Evolutionary conservation across 2,888 invertebrate genomes (phyloP), one percentile per base, ranked within the genome.

Genomic region (Agonum fuliginosum): DNA sequence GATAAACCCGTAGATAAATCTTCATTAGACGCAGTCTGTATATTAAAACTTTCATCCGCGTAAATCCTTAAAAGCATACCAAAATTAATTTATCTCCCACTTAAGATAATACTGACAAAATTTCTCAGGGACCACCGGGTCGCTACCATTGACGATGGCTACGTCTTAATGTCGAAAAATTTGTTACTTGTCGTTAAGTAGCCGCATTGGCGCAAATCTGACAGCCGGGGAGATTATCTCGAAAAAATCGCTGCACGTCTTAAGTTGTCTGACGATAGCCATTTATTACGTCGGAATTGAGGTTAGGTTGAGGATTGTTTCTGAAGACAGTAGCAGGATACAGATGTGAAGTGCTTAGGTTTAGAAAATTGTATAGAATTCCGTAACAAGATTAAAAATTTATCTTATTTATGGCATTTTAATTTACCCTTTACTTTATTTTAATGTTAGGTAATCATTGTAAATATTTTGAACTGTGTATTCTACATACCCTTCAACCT

Each of bases 61-160:
- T 20, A 27, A 51, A 30, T 62, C 58, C 30, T 62, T 62, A 62
- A 62, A 17, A 54, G 58, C 58, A 30, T 62, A 62, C 30, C 58
- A 34, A 62, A 62, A 54, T 54, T 54, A 54, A 54, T 54, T 62
- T 62, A 62, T 62, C 30, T 62, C 30, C 46, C 19, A 30, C 58
- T 62, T 62, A 30, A 30, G 58, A 62, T 30, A 62, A 62, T 27
- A 17, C 30, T 62, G 58, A 27, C 30, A 30, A 17, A 62, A 30
- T 34, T 62, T 62, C 17, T 30, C 30, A 14, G 30, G 17, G 27
- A 14, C 17, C 17, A 17, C 30, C 27, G 17, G 17, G 30, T 30
- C 12, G 27, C 58, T 10, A 22, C 14, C 24, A 54, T 24, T 24
- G 54, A 30, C 58, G 58, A 46, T 12, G 54, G 12, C 12, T 14